Percentiles rank a stretch among this genome's conserved stretches.
These are phyloP conservation scores for Oreohelix idahoensis DNA, from an alignment of 1,140 invertebrate genomes.

Conservation along the genomic window DNA sequence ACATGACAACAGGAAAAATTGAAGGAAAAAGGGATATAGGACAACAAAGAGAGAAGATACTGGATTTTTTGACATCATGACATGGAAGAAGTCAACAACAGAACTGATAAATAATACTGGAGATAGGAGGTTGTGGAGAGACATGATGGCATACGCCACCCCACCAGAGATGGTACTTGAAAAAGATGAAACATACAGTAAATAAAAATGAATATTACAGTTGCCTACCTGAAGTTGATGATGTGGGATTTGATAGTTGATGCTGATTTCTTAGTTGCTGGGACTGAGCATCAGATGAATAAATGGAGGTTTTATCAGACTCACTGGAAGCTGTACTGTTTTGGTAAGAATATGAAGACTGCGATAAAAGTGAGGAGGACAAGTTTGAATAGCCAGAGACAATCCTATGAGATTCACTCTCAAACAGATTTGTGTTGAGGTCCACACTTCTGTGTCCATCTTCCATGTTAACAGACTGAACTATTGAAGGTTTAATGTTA, in stretches of 20 bases:
- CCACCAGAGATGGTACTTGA: too few species aligned
- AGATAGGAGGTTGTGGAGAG: too few species aligned
- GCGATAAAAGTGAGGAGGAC: not conserved
- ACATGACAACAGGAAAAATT: too few species aligned
- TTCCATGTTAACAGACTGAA: slow-evolving; percentile 48
- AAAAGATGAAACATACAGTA: too few species aligned
- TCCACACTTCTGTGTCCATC: slow-evolving; percentile 47
- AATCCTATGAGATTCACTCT: slow-evolving; percentile 41
- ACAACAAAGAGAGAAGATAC: too few species aligned
- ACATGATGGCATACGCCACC: too few species aligned
- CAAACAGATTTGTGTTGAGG: slow-evolving; percentile 46
- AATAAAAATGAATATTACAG: too few species aligned
- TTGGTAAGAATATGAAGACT: not conserved
- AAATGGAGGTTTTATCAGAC: not conserved
- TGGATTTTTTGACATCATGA: too few species aligned
- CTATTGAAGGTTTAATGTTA: slow-evolving; percentile 62
- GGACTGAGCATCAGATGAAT: not conserved
- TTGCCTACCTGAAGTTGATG: not conserved
- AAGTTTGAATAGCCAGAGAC: not conserved
- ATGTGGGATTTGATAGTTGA: not conserved
- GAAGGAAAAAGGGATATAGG: too few species aligned
- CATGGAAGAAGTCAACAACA: too few species aligned
- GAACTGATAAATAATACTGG: too few species aligned
- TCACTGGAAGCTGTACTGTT: not conserved
- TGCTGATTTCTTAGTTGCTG: not conserved